Evolutionary conservation across 1,140 invertebrate genomes (phyloP).

Genomic region (Saccostrea cuccullata): DNA sequence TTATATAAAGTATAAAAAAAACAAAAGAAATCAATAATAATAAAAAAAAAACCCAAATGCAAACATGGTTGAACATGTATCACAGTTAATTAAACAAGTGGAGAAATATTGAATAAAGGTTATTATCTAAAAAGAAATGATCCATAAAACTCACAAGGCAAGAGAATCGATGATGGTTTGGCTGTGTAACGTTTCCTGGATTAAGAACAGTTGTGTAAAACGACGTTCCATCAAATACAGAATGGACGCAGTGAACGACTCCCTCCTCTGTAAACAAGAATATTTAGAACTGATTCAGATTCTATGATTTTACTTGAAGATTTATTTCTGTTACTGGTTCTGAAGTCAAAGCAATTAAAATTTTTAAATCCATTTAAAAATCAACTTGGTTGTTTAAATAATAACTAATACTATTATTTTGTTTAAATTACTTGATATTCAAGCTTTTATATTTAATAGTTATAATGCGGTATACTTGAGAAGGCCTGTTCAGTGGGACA

Average conservation of each 20-base stretch:
- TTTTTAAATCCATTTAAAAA: too few relatives aligned
- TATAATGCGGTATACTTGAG: neutral
- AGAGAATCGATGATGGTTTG: conserved; percentile 32
- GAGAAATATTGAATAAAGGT: too few relatives aligned
- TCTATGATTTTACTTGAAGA: too few relatives aligned
- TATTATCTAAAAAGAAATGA: too few relatives aligned
- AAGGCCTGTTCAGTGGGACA: conserved; percentile 51
- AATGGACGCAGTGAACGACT: conserved; percentile 6
- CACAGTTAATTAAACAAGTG: too few relatives aligned
- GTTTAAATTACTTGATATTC: neutral
- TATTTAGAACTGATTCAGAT: too few relatives aligned
- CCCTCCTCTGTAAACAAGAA: conserved; percentile 27
- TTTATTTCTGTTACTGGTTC: too few relatives aligned
- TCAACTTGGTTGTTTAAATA: neutral
- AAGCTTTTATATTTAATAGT: neutral
- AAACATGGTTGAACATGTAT: too few relatives aligned
- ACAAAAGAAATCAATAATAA: too few relatives aligned
- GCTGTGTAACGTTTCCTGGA: neutral
- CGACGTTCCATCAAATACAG: conserved; percentile 5
- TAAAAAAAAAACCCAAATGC: too few relatives aligned
- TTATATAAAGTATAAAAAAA: too few relatives aligned
- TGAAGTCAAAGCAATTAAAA: too few relatives aligned
- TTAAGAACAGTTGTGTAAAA: conserved; percentile 36
- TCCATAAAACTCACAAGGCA: conserved; percentile 9
- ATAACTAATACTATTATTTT: neutral